Percentiles rank a stretch among this genome's conserved stretches.
These are phyloP conservation scores for Mus spicilegus DNA, from an alignment of 2,113 vertebrate genomes.

Conservation along the genomic window DNA sequence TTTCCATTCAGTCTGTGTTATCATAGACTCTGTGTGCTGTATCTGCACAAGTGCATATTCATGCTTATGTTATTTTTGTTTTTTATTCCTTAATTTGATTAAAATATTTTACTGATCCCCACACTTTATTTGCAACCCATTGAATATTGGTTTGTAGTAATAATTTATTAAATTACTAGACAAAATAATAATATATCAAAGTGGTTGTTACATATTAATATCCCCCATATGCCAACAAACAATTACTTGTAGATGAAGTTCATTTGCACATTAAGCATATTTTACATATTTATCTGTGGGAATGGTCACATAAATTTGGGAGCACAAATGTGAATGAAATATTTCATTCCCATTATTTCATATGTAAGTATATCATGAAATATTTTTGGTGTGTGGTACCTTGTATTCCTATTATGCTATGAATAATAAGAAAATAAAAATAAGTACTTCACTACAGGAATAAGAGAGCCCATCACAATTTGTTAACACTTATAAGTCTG, in stretches of 20 bases:
- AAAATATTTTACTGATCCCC: not conserved
- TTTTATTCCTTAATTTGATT: not conserved
- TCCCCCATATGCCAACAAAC: fast-evolving
- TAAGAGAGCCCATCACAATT: not conserved
- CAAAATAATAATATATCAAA: not conserved
- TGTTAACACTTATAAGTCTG: not conserved
- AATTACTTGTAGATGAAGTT: fast-evolving
- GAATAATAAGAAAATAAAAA: not conserved
- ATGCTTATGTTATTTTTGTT: not conserved
- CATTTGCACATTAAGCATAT: not conserved
- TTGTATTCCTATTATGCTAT: not conserved
- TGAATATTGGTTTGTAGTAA: not conserved
- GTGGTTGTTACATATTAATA: not conserved
- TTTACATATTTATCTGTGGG: not conserved
- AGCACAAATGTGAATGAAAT: no score
- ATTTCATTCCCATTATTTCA: not conserved
- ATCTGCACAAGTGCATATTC: not conserved
- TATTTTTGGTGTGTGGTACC: not conserved
- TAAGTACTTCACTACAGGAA: not conserved
- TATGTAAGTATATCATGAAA: not conserved
- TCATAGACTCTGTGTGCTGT: no score
- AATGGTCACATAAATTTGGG: not conserved
- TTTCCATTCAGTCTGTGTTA: not conserved
- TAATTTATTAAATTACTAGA: not conserved
- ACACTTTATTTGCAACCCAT: not conserved